Evolutionary conservation across 2,888 invertebrate species (phyloP), one percentile per base, ranked within the genome.

Genomic region (Phengaris alcon): DNA sequence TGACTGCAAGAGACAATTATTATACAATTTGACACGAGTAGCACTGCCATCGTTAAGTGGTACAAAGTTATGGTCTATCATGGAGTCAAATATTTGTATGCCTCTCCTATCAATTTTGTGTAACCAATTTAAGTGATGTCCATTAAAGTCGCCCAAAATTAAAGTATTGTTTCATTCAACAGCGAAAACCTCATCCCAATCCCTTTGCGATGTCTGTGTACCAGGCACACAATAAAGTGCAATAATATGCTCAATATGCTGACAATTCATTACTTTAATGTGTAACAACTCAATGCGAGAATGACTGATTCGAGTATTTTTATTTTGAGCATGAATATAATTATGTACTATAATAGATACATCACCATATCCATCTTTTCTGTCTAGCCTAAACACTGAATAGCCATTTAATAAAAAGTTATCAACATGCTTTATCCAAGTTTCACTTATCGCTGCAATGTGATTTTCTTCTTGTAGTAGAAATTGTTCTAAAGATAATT

Each of bases 391-490:
- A 68, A 48, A 78, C 51, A 76, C 73, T 22, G 76, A 77, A 48
- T 79, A 79, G 0, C 51, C 74, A 8, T n/a, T 75, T 8, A 80
- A 22, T 7, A 54, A 57, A 2, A 79, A 22, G 13, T 8, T 0
- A 22, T 9, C 69, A 0, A 77, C 76, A 4, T 75, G 35, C 3
- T 75, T 75, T 4, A 80, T 64, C 79, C 81, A 81, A 0, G 80
- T 80, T 75, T 81, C 80, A 64, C 77, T 76, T 10, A 80, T 1
- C 4, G 77, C 68, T 6, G 77, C 77, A 48, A 80, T 76, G 72
- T 80, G 79, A n/a, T 78, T 77, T 68, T 77, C 78, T 74, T 79
- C 78, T 54, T 75, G 76, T 8, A 54, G 15, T 54, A 78, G 68
- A 6, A n/a, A n/a, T n/a, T n/a, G n/a, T n/a, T n/a, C 46, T 46